phyloP scores from a whole-genome alignment of 2,113 vertebrate species.

The Dolichotis patagonum region DNA sequence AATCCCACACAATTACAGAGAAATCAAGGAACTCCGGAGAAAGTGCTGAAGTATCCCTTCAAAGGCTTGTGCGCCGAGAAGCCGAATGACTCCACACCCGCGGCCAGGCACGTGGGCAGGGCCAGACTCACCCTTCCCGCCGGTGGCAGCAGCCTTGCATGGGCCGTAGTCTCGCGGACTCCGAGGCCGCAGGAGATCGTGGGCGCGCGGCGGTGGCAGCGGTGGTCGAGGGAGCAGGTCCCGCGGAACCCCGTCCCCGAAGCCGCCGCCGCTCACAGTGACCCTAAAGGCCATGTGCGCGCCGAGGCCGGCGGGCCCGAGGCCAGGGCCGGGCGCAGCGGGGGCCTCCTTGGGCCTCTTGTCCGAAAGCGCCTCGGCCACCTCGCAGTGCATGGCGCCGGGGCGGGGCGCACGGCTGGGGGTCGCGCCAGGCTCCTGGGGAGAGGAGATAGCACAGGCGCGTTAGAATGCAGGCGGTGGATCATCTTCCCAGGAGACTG shows the following conservation, averaged over 20 bases:
- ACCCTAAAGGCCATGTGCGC: slow-evolving; percentile 78
- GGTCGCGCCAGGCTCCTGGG: slow-evolving; percentile 61
- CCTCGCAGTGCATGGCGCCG: slow-evolving; percentile 77
- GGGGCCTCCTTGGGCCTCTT: slow-evolving; percentile 79
- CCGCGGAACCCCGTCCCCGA: slow-evolving; percentile 1
- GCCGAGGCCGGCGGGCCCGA: slow-evolving; percentile 45
- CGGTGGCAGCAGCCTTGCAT: slow-evolving; percentile 25
- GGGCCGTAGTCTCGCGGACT: slow-evolving; percentile 74
- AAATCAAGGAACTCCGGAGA: neutral
- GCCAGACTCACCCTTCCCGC: slow-evolving; percentile 75
- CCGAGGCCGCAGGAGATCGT: slow-evolving; percentile 69
- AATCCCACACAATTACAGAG: slow-evolving; percentile 24
- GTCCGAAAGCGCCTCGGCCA: slow-evolving; percentile 66
- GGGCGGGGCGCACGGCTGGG: slow-evolving; percentile 41
- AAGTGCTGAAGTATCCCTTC: slow-evolving; percentile 36
- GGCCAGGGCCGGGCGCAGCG: slow-evolving; percentile 36
- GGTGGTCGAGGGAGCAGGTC: slow-evolving; percentile 59
- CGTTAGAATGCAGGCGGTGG: slow-evolving; percentile 20
- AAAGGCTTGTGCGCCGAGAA: neutral
- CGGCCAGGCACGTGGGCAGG: neutral
- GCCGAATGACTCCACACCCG: neutral
- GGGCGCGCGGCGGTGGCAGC: slow-evolving; percentile 40
- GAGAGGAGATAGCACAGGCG: slow-evolving; percentile 18
- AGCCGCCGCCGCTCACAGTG: slow-evolving; percentile 56
- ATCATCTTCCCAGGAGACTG: accelerated